Evolutionary conservation across 2,113 vertebrate genomes (phyloP).

Genomic region (Rhadina sibilatrix): DNA sequence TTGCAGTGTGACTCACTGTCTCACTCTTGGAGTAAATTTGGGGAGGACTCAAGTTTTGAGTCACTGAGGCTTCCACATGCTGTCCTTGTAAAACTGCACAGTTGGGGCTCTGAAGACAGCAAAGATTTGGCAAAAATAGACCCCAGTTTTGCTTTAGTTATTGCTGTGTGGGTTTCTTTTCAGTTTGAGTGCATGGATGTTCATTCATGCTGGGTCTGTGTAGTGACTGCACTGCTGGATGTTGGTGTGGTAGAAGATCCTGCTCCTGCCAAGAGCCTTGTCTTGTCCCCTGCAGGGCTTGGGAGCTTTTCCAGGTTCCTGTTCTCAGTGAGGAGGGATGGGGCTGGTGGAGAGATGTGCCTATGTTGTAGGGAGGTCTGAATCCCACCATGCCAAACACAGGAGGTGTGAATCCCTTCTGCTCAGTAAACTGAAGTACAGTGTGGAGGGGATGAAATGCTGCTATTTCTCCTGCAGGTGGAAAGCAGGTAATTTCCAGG

Average conservation of each 20-base stretch:
- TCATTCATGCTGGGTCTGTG: not conserved
- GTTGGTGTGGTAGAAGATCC: not conserved
- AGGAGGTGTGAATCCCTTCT: not conserved
- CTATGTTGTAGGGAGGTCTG: not conserved
- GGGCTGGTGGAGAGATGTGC: not conserved
- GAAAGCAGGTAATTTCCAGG: not conserved
- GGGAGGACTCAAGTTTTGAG: not conserved
- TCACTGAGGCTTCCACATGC: not conserved
- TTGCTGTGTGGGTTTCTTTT: not conserved
- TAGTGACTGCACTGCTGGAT: not conserved
- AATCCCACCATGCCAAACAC: not conserved
- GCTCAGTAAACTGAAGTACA: not conserved
- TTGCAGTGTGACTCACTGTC: not conserved
- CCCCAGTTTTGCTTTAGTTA: not conserved
- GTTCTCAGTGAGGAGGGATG: not conserved
- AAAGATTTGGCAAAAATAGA: not conserved
- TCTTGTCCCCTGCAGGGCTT: not conserved
- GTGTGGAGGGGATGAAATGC: not conserved
- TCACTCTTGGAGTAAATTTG: not conserved
- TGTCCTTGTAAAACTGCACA: not conserved
- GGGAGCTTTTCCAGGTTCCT: not conserved
- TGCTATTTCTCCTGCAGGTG: not conserved
- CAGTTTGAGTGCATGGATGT: not conserved
- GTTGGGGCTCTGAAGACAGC: not conserved
- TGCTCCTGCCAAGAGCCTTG: not conserved